Conservation (phyloP, 2,113 vertebrate species). For the Bucco capensis region DNA sequence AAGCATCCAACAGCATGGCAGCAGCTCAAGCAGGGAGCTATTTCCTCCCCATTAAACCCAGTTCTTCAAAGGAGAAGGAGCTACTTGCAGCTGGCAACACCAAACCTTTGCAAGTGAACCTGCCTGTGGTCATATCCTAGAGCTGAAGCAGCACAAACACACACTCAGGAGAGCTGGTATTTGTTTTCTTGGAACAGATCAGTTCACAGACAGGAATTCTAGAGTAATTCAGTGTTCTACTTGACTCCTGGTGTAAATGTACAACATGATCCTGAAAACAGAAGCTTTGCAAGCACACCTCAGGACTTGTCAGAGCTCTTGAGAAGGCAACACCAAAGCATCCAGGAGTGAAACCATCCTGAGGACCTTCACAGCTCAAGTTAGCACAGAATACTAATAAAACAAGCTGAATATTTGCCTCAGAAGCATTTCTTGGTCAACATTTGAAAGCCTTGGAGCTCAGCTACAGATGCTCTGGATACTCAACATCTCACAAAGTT, state of each 20-base stretch:
- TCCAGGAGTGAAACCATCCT: background rate
- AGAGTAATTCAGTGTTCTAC: background rate
- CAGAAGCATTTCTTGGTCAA: background rate
- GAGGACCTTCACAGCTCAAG: background rate
- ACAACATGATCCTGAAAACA: background rate
- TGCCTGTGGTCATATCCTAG: background rate
- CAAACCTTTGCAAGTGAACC: too few species aligned
- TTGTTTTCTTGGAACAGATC: background rate
- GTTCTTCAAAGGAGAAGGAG: background rate
- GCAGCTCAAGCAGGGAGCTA: background rate
- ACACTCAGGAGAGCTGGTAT: background rate
- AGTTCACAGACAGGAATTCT: background rate
- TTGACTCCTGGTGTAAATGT: background rate
- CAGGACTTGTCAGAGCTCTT: background rate
- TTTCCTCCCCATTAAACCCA: background rate
- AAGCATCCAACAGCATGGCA: background rate
- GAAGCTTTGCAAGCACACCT: background rate
- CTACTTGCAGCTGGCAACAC: background rate
- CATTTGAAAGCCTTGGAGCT: background rate
- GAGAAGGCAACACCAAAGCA: background rate
- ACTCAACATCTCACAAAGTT: accelerated
- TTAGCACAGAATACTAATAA: accelerated
- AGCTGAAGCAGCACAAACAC: background rate
- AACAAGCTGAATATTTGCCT: background rate
- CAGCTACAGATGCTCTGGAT: background rate